Evolutionary conservation across 2,113 vertebrate genomes (phyloP), one percentile per base, ranked within the genome.

Genomic region (Thunnus maccoyii): DNA sequence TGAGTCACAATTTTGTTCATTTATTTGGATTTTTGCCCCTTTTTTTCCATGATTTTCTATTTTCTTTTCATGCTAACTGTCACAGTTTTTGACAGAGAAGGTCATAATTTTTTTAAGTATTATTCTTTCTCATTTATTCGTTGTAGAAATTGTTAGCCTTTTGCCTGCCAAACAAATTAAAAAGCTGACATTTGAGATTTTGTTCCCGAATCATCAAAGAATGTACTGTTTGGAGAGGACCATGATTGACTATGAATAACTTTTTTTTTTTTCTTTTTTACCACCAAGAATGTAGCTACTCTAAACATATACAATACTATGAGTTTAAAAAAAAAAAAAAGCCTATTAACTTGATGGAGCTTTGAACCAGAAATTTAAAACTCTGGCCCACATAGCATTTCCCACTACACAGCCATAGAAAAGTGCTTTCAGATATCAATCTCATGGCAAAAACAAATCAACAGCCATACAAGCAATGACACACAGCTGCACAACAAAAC

Each of bases 401-500:
- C 54, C 66, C 54, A 3, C 44, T 25, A 54, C 64, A 20, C 60
- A 25, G 27, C 17, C 58, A 14, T 9, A 69, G 68, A 32, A 73
- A 86, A 64, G 69, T 63, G 66, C 62, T 78, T 80, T 70, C 68
- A 46, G 55, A 89, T 58, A 87, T 87, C 77, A 64, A 27, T 82
- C 76, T 78, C 60, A 36, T 1, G 72, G 78, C 66, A 70, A 81
- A 84, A 80, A 41, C 71, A 86, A 89, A 89, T 88, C 76, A 88
- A 77, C 50, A 66, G 68, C 46, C 60, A 12, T 22, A 65, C 10
- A 32, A 50, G 71, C 72, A 76, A 47, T 63, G 80, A 72, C 85
- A 83, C 78, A 71, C 80, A 85, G 85, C 85, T 86, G 81, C 83
- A 77, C 66, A 80, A 75, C 83, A 64, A 76, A 84, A 65, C 61